Evolutionary conservation across 2,113 vertebrate species (phyloP), one percentile per base, ranked within the genome.

Genomic region (Lagopus leucura): DNA sequence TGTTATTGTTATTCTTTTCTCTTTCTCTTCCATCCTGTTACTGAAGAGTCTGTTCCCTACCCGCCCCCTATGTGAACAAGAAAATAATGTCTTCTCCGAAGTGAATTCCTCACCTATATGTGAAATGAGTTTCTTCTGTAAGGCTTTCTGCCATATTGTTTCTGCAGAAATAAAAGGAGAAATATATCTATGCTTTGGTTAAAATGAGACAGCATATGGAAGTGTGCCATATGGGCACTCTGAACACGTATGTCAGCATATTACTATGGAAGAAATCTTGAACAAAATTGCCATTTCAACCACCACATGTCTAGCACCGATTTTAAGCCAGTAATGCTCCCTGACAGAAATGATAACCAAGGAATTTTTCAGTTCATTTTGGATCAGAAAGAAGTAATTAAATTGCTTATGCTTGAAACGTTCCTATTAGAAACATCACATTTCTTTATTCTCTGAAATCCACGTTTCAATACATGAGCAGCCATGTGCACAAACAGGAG

Each of bases 391-490:
- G 14, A 72, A 75, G 18, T 61, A 40, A 64, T 73, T 18, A 82
- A 79, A 69, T 64, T 22, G 25, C 38, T 64, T 38, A 40, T 40
- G 36, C 43, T 79, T 79, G 40, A 14, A 47, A 19, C 3, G 2
- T 19, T 93, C 61, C 34, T 57, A 43, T 42, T 74, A 52, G 63
- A 60, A 93, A 19, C 8, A 22, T 20, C 71, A 65, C 17, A 20
- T 60, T 88, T 71, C 19, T 89, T 80, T 60, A 47, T 28, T 43
- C 22, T 65, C 54, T 73, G 43, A 90, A 88, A 77, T 43, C 67
- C 2, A 0, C 43, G 11, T 45, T 89, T 82, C 75, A 32, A 69
- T 67, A 58, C 13, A 12, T 0, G 3, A 78, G 25, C 11, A 58
- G 42, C n/a, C 3, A 0, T 27, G 28, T 25, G 20, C 18, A 77